A percentile compares a stretch with the other conserved stretches of the same genome.
phyloP scores from a whole-genome alignment of 2,113 vertebrate genomes.

The Orientallactaga bullata region DNA sequence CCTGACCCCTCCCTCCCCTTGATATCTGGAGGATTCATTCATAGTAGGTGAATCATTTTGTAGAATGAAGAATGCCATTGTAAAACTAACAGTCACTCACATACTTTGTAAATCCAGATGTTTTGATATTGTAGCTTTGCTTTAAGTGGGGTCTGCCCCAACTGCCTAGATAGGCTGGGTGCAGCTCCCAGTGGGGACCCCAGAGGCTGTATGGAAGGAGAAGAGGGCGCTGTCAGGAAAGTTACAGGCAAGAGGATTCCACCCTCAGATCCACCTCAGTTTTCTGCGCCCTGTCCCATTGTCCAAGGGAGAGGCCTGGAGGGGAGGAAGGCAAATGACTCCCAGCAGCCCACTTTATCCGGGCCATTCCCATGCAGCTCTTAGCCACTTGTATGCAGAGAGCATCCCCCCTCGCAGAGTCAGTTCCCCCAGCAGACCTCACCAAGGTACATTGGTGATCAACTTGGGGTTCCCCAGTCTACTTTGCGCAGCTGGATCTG shows the following conservation, averaged over 20 bases:
- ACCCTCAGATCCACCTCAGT: neutral
- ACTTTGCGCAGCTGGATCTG: neutral
- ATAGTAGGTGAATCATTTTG: constrained; percentile 43
- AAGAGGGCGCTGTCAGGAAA: neutral
- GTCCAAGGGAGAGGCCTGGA: neutral
- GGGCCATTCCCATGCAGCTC: neutral
- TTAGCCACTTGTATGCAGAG: constrained; percentile 58
- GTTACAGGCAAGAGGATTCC: neutral
- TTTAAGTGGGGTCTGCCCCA: constrained; percentile 32
- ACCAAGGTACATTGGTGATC: neutral
- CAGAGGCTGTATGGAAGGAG: neutral
- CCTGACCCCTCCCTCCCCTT: neutral
- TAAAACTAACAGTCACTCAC: constrained; percentile 57
- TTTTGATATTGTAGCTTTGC: constrained; percentile 57
- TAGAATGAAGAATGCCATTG: constrained; percentile 39
- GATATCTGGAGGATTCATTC: constrained; percentile 7
- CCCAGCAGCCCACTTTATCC: neutral
- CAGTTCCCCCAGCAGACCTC: neutral
- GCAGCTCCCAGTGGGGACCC: neutral
- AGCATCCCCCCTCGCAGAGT: neutral
- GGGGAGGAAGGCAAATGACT: neutral
- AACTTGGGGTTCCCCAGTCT: neutral
- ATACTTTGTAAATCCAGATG: constrained; percentile 53
- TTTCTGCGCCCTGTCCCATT: neutral
- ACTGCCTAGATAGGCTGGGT: neutral